These are phyloP conservation scores for Leptinotarsa haldemani DNA, from an alignment of 2,888 invertebrate species.

Conservation along the genomic window DNA sequence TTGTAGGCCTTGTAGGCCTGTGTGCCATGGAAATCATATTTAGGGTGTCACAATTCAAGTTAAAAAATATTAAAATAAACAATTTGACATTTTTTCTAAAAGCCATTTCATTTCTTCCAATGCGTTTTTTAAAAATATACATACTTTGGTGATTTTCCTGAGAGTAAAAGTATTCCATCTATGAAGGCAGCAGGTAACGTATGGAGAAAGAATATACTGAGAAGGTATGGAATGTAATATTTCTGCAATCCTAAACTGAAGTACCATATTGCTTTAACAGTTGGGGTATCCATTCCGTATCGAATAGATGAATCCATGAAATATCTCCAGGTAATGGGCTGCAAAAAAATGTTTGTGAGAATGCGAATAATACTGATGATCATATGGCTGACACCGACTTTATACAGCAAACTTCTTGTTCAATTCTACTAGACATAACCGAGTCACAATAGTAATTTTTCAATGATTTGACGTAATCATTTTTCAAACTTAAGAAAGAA, in stretches of 20 bases:
- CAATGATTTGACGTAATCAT: no score
- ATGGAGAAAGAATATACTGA: slow-evolving; percentile 75
- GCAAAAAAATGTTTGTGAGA: slow-evolving; percentile 13
- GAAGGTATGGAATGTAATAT: slow-evolving; percentile 69
- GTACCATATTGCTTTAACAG: slow-evolving; percentile 77
- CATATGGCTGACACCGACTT: no score
- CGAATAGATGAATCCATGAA: slow-evolving; percentile 72
- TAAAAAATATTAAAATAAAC: no score
- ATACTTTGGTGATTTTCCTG: slow-evolving; percentile 74
- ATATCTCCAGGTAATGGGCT: slow-evolving; percentile 81
- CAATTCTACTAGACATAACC: no score
- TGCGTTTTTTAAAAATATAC: slow-evolving; percentile 42
- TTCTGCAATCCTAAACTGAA: slow-evolving; percentile 75
- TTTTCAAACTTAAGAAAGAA: no score
- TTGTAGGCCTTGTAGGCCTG: no score
- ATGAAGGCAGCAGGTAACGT: slow-evolving; percentile 74
- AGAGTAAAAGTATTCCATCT: slow-evolving; percentile 69
- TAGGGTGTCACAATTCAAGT: no score
- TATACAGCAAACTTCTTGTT: no score
- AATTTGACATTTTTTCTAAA: no score
- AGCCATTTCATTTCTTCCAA: background rate
- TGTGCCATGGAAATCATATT: no score
- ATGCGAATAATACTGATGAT: no score
- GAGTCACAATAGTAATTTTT: no score
- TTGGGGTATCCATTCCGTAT: slow-evolving; percentile 71